phyloP scores from a whole-genome alignment of 1,140 invertebrate genomes.

The Brachionus plicatilis region DNA sequence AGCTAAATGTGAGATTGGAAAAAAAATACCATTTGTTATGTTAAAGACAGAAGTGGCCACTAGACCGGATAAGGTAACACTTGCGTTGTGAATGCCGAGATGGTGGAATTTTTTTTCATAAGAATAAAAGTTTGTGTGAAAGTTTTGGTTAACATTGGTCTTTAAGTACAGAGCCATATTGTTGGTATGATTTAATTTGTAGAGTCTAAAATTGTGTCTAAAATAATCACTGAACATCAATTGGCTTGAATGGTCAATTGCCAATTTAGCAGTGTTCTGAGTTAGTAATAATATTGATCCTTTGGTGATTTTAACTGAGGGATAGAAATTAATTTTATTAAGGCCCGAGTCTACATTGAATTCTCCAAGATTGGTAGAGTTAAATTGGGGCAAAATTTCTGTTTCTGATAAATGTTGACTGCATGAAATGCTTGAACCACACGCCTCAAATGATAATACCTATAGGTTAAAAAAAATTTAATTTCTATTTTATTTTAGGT shows the following conservation, averaged over 20 bases:
- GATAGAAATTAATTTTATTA: background rate
- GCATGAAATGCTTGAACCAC: background rate
- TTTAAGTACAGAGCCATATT: background rate
- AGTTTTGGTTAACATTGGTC: background rate
- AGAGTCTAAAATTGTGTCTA: background rate
- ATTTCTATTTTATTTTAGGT: no score
- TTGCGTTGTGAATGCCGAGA: background rate
- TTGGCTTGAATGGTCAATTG: background rate
- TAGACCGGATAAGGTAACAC: no score
- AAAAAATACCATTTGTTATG: background rate
- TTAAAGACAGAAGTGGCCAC: background rate
- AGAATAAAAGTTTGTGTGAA: background rate
- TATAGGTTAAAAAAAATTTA: background rate
- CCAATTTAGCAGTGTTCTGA: background rate
- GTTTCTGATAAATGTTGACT: background rate
- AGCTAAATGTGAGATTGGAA: background rate
- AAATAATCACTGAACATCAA: background rate
- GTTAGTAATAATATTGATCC: background rate
- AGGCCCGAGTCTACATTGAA: background rate
- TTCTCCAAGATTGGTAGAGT: background rate
- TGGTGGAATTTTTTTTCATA: background rate
- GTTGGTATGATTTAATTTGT: background rate
- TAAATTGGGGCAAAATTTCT: background rate
- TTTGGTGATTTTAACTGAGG: background rate
- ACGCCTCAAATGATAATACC: background rate